Evolutionary conservation across 2,888 invertebrate genomes (phyloP), one percentile per base, ranked within the genome.

Genomic region (Diachrysia chrysitis): DNA sequence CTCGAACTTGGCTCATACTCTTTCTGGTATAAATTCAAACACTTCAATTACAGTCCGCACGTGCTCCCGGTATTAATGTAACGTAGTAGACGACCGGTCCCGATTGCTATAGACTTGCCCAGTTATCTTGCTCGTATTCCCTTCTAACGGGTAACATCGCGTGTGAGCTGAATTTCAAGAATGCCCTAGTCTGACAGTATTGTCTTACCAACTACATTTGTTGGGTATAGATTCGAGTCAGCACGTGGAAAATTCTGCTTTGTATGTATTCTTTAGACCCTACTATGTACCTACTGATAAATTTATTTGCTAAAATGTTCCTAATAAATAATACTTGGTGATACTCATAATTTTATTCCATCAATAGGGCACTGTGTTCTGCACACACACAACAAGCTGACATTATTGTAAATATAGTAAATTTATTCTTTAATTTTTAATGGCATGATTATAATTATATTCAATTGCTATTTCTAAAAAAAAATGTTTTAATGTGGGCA

Each of bases 31-130:
- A 32, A 37, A 10, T 25, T 46, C 53, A 37, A 58, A 74, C 51
- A 66, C 66, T 66, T 7, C 66, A 73, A 76, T 76, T 76, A 63
- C 69, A 23, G 37, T 25, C 17, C 29, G 76, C 61, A 69, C 79
- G 79, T 76, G 79, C 66, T 66, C 63, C 53, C 37, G 17, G 10
- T 66, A 32, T 32, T 51, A 51, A 51, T 21, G 48, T 51, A 19
- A 21, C 48, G 46, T 63, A 63, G 73, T 53, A 29, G 51, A 62
- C 17, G 35, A 2, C 10, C 12, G 12, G 6, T 29, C 29, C 32
- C 62, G 46, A 64, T 77, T 77, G 2, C 14, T n/a, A 29, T 37
- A 37, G 23, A 59, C 72, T 63, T 53, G 51, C 63, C 37, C 25
- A 63, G 29, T 61, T 58, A 64, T 54, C 59, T 73, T 56, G 19